A percentile compares a stretch with the other conserved stretches of the same genome.
phyloP scores from a whole-genome alignment of 2,888 invertebrate species.

The Creontiades dilutus region DNA sequence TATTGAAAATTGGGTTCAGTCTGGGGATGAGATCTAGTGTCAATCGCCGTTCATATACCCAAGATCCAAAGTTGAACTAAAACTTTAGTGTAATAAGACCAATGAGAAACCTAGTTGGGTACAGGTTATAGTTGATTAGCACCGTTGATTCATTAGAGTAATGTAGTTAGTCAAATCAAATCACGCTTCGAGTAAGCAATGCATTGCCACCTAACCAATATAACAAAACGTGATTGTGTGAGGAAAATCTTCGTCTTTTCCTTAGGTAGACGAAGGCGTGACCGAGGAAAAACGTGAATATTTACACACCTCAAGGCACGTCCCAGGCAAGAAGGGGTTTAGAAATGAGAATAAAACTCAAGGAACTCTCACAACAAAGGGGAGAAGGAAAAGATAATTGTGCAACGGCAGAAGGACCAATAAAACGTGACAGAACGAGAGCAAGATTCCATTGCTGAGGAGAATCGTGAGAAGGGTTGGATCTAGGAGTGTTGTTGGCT shows the following conservation, averaged over 20 bases:
- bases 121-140: too few relatives aligned
- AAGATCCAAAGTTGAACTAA: too few relatives aligned
- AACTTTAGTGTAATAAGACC: too few relatives aligned
- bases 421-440: constrained; percentile 24
- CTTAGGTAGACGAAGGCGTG: constrained; percentile 5
- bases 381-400: constrained; percentile 21
- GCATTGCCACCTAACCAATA: neutral
- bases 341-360: constrained; percentile 25
- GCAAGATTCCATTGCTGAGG: constrained; percentile 13
- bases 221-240: constrained; percentile 20
- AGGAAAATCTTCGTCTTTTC: neutral
- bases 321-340: neutral
- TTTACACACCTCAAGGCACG: constrained; percentile 33
- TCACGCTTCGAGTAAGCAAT: neutral
- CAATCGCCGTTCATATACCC: too few relatives aligned
- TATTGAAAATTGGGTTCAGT: too few relatives aligned
- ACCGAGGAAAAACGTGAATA: constrained; percentile 28
- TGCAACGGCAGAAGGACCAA: constrained; percentile 17
- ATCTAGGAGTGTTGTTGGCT: constrained; percentile 16
- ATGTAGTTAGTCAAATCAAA: neutral
- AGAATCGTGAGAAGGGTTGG: constrained; percentile 36
- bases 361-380: neutral
- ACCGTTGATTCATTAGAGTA: neutral
- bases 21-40: too few relatives aligned
- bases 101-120: too few relatives aligned